Percentiles rank a stretch among this genome's conserved stretches.
Evolutionary conservation across 1,140 invertebrate genomes (phyloP).

Genomic region (Trachelipus rathkii): DNA sequence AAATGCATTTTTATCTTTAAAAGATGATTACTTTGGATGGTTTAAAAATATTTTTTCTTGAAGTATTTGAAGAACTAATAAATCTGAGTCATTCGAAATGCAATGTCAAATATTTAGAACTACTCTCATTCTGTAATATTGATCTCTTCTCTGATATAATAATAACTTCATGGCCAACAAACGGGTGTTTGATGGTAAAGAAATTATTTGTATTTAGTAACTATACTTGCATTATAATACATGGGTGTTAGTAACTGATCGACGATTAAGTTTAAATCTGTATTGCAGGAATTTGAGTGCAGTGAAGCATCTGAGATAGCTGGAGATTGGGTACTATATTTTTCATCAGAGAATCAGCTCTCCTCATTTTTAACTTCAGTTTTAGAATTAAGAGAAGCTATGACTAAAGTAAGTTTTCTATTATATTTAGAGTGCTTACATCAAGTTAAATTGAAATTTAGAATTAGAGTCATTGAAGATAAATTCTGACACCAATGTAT

Average conservation of each 20-base stretch:
- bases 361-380: constrained; percentile 1
- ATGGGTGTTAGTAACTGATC: not conserved
- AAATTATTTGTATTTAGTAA: not conserved
- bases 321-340: not conserved
- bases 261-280: too few relatives aligned
- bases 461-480: too few relatives aligned
- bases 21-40: not conserved
- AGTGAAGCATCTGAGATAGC: not conserved
- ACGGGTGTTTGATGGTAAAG: not conserved
- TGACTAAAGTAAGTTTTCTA: not conserved
- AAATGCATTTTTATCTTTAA: too few relatives aligned
- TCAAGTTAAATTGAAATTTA: too few relatives aligned
- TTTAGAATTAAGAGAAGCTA: not conserved
- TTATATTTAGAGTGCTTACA: not conserved
- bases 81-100: not conserved
- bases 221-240: not conserved
- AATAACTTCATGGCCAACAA: not conserved
- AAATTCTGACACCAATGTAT: too few relatives aligned
- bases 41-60: too few relatives aligned
- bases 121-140: not conserved
- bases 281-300: not conserved
- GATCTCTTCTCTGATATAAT: not conserved
- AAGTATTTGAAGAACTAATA: too few relatives aligned
- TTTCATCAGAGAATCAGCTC: not conserved
- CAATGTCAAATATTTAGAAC: not conserved